Evolutionary conservation across 2,888 invertebrate genomes (phyloP), one percentile per base, ranked within the genome.

Genomic region (Glaucopsyche alexis): DNA sequence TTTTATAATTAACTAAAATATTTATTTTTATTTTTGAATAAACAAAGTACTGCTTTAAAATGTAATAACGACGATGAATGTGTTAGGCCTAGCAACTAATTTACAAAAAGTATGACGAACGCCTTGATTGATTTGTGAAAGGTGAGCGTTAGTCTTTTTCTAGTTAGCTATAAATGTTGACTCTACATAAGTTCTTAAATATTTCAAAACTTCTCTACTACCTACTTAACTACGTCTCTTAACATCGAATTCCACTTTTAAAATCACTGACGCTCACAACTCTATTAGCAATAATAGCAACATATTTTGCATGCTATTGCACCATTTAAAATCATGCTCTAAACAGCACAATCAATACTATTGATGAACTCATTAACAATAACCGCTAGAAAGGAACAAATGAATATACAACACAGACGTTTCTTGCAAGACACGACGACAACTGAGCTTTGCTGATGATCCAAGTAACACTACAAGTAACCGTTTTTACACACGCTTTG

Each of bases 251-350:
- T 60, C 29, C 29, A 38, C 2, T 13, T 60, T 29, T 19, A 3
- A 11, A 11, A 29, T 60, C 60, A 60, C 60, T 60, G 29, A 60
- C 38, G 60, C 60, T 60, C 60, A 38, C 60, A 38, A 38, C 60
- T 60, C 60, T 60, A 19, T 55, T 19, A 60, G 7, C 60, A 60
- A 60, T 60, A 60, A 60, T 38, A 60, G 60, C 29, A 38, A 60
- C 19, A 55, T 13, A 47, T 47, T 13, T 47, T 47, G 13, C 14
- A 29, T 7, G 60, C 14, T 29, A 29, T 14, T 1, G 7, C 13
- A 60, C 60, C 29, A 60, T 60, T 60, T 60, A 7, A 29, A 38
- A 38, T 38, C 13, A 19, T 38, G 29, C 16, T 14, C 60, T 60
- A 38, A 29, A 29, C 29, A 60, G 29, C 14, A 60, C 55, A n/a